Evolutionary conservation across 2,113 vertebrate genomes (phyloP).

Genomic region (Phyllopteryx taeniolatus): DNA sequence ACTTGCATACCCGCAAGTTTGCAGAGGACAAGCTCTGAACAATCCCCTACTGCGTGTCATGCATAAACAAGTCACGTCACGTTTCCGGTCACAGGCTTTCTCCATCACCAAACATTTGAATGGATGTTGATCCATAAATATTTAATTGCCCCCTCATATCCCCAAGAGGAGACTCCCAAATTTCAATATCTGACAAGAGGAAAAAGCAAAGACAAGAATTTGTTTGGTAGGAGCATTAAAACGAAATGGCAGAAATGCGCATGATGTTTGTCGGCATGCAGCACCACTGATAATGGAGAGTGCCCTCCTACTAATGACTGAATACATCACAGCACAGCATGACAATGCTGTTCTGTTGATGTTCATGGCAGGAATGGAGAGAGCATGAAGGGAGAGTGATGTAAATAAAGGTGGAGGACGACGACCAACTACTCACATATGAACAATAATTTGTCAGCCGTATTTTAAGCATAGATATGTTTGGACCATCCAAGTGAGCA

Average conservation of each 20-base stretch:
- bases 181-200: constrained; percentile 42
- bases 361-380: constrained; percentile 16
- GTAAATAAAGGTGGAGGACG: constrained; percentile 9
- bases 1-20: constrained; percentile 16
- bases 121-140: constrained; percentile 67
- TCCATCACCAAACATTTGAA: constrained; percentile 52
- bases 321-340: constrained; percentile 26
- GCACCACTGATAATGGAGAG: constrained; percentile 1
- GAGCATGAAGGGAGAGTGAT: neutral
- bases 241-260: constrained; percentile 15
- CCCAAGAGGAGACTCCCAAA: constrained; percentile 33
- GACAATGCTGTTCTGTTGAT: constrained; percentile 33
- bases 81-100: constrained; percentile 53
- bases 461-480: neutral
- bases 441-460: neutral
- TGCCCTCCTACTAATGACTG: constrained; percentile 23
- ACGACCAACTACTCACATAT: neutral
- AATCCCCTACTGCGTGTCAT: constrained; percentile 35
- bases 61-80: constrained; percentile 51
- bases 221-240: constrained; percentile 1
- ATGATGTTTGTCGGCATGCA: constrained; percentile 1
- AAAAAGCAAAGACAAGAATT: neutral
- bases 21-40: constrained; percentile 31
- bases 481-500: neutral
- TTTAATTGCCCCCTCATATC: constrained; percentile 56